Percentiles rank a stretch among this genome's conserved stretches.
These are phyloP conservation scores for Rotaria sp. DNA, from an alignment of 2,888 invertebrate genomes.

Conservation along the genomic window DNA sequence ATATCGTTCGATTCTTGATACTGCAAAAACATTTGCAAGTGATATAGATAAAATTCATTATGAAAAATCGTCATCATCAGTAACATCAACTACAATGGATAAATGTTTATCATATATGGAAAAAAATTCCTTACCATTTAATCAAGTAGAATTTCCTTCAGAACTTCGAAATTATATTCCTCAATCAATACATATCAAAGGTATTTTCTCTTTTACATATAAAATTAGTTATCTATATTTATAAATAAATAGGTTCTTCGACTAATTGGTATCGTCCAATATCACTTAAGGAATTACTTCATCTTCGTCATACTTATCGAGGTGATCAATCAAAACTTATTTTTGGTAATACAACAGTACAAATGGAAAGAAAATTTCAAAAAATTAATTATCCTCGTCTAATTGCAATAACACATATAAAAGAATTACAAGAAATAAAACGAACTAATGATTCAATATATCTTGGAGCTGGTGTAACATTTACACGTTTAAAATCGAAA, in stretches of 20 bases:
- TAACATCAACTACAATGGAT: not conserved
- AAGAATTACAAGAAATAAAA: constrained; percentile 64
- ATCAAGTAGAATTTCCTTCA: not conserved
- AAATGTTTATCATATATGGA: not conserved
- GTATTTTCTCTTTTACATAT: not conserved
- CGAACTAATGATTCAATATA: constrained; percentile 61
- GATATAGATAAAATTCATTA: not conserved
- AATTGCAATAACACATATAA: constrained; percentile 66
- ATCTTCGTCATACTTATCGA: constrained; percentile 63
- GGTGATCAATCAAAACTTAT: constrained; percentile 59
- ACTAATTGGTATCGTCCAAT: constrained; percentile 72
- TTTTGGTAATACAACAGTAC: constrained; percentile 81
- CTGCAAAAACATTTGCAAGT: no score
- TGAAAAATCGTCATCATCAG: not conserved
- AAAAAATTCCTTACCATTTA: not conserved
- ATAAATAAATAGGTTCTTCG: constrained; percentile 59
- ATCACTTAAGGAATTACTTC: constrained; percentile 64
- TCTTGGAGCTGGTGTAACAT: constrained; percentile 72
- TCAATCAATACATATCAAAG: not conserved
- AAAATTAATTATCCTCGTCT: constrained; percentile 71
- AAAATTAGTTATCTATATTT: not conserved
- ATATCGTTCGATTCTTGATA: no score
- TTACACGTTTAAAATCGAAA: constrained; percentile 67
- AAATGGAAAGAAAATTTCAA: constrained; percentile 81
- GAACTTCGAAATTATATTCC: not conserved